phyloP scores from a whole-genome alignment of 2,888 invertebrate species.

The Xestia xanthographa region DNA sequence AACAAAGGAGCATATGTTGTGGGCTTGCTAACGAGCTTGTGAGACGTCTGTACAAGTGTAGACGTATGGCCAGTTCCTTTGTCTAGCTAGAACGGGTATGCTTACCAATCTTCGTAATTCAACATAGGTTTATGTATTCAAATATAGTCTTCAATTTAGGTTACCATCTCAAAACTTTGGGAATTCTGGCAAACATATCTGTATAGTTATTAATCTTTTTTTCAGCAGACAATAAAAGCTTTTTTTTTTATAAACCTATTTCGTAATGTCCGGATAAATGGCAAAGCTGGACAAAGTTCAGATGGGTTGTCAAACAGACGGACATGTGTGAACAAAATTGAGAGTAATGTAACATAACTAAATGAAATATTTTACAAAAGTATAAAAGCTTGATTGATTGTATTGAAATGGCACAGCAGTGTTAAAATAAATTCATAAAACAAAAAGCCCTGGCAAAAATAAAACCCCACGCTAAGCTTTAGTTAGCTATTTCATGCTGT shows the following conservation, averaged over 20 bases:
- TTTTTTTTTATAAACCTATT: too few species aligned
- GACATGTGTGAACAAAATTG: not conserved
- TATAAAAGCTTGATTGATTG: not conserved
- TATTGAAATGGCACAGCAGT: not conserved
- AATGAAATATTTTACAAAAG: not conserved
- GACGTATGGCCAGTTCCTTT: not conserved
- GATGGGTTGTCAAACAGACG: not conserved
- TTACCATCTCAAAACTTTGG: not conserved
- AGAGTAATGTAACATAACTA: not conserved
- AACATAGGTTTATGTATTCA: not conserved
- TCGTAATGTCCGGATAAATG: not conserved
- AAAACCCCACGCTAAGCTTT: not conserved
- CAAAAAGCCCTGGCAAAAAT: not conserved
- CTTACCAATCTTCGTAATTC: not conserved
- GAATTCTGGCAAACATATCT: not conserved
- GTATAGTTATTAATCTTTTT: not conserved
- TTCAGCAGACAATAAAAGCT: too few species aligned
- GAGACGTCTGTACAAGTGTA: not conserved
- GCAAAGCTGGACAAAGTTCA: not conserved
- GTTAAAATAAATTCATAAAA: not conserved
- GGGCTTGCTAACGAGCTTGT: not conserved
- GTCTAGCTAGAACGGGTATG: not conserved
- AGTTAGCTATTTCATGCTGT: not conserved
- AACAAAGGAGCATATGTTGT: conserved; percentile 7
- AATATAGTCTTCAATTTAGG: too few species aligned